Evolutionary conservation across 2,113 vertebrate species (phyloP).

Genomic region (Pseudopodoces humilis): DNA sequence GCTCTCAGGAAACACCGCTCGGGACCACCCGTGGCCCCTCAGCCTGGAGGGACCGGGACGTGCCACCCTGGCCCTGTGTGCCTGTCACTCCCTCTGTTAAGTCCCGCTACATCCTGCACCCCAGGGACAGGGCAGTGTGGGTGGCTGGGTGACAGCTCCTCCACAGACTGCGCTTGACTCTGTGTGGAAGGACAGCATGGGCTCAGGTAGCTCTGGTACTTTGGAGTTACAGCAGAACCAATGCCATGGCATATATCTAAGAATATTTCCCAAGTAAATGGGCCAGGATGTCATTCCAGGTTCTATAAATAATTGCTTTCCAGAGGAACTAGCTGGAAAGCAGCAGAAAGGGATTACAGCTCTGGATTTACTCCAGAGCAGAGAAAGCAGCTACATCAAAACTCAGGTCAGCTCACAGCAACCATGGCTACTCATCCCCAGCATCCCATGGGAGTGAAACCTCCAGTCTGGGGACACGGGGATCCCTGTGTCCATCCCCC

Average conservation of each 20-base stretch:
- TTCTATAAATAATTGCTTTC: background rate
- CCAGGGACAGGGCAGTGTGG: background rate
- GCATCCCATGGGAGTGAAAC: fast-evolving
- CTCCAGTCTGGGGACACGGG: fast-evolving
- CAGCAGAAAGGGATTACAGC: fast-evolving
- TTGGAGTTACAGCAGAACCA: background rate
- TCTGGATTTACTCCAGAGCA: background rate
- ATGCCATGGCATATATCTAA: fast-evolving
- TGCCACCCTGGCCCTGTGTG: background rate
- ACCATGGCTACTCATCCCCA: fast-evolving
- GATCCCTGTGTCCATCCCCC: fast-evolving
- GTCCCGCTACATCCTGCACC: background rate
- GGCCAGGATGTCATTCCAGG: background rate
- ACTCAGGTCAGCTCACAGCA: fast-evolving
- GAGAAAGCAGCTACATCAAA: background rate
- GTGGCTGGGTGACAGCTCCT: background rate
- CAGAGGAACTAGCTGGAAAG: background rate
- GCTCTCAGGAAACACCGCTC: background rate
- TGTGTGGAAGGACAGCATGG: fast-evolving
- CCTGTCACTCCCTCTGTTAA: background rate
- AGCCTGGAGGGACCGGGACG: fast-evolving
- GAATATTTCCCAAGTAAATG: background rate
- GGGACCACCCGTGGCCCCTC: background rate
- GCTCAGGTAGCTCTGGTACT: fast-evolving
- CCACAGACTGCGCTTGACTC: fast-evolving